Percentiles rank a stretch among this genome's conserved stretches.
phyloP scores from a whole-genome alignment of 1,140 invertebrate species.

The Anthonomus grandis region DNA sequence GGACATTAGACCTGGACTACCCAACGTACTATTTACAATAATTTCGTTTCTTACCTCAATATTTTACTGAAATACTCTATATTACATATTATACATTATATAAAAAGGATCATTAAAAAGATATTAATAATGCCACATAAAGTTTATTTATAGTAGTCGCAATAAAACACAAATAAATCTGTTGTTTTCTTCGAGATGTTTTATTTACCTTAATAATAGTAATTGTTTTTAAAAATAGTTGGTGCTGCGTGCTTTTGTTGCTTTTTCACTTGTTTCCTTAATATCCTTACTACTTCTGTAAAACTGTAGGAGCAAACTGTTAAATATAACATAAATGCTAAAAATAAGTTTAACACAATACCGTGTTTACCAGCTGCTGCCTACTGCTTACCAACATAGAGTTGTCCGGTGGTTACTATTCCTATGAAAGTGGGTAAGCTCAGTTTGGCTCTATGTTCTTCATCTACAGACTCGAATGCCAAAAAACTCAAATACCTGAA shows the following conservation, averaged over 20 bases:
- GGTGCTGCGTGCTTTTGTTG: background rate
- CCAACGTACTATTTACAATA: constrained; percentile 5
- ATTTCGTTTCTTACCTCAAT: background rate
- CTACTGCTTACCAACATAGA: too few relatives aligned
- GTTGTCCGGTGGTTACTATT: constrained; percentile 19
- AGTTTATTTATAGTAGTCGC: constrained; percentile 9
- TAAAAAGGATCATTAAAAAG: background rate
- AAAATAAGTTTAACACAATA: background rate
- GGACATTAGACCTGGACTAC: constrained; percentile 12
- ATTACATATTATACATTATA: too few relatives aligned
- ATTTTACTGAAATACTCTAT: constrained; percentile 4
- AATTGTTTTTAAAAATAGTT: too few relatives aligned
- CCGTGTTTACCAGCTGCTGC: too few relatives aligned
- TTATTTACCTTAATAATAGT: constrained; percentile 16
- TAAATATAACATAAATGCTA: constrained; percentile 14
- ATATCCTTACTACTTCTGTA: constrained; percentile 8
- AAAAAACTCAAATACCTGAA: background rate
- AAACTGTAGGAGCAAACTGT: constrained; percentile 15
- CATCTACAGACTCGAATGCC: background rate
- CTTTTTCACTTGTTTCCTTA: background rate
- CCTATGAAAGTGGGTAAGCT: constrained; percentile 20
- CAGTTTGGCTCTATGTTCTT: background rate
- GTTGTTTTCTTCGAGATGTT: constrained; percentile 22
- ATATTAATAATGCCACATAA: background rate
- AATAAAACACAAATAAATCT: constrained; percentile 26